Evolutionary conservation across 2,888 invertebrate genomes (phyloP), one percentile per base, ranked within the genome.

Genomic region (Parelbella ahira): DNA sequence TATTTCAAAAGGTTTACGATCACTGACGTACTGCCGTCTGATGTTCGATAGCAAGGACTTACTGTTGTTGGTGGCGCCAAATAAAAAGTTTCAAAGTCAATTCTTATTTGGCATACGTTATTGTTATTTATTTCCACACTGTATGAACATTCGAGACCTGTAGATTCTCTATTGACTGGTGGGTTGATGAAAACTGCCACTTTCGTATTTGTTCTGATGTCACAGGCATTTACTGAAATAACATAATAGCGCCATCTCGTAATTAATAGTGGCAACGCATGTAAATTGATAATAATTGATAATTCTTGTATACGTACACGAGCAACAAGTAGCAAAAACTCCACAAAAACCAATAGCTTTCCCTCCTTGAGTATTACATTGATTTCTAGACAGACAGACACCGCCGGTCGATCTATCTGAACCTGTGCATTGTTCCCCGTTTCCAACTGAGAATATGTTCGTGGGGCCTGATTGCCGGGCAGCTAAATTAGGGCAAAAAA

Each of bases 21-120:
- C 4, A 3, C 37, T 13, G 13, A 13, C 4, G 7, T 9, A 45
- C 10, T 25, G 53, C 24, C 48, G 51, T 50, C 50, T 54, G 37
- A 10, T 32, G 6, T 13, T 10, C 12, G 42, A n/a, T 41, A 46
- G 45, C 8, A 4, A 7, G n/a, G 21, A 60, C 75, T 76, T 6
- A 87, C 88, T 11, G 80, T 81, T 2, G 79, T 81, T 1, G 83
- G 88, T 0, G 79, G 81, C 0, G 88, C 89, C 1, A 90, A 59
- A 45, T 83, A 82, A 58, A 91, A 89, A 7, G 86, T 82, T 45
- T 90, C 89, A 43, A 90, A 89, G 62, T 91, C 90, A 1, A 91
- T 80, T 42, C 90, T 81, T 68, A 90, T 75, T 58, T 91, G 90
- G 50, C 91, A 91, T 3, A 91, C 87, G 28, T 90, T 89, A 51